These are phyloP conservation scores for Cathartes aura DNA, from an alignment of 2,113 vertebrate genomes.

Conservation along the genomic window DNA sequence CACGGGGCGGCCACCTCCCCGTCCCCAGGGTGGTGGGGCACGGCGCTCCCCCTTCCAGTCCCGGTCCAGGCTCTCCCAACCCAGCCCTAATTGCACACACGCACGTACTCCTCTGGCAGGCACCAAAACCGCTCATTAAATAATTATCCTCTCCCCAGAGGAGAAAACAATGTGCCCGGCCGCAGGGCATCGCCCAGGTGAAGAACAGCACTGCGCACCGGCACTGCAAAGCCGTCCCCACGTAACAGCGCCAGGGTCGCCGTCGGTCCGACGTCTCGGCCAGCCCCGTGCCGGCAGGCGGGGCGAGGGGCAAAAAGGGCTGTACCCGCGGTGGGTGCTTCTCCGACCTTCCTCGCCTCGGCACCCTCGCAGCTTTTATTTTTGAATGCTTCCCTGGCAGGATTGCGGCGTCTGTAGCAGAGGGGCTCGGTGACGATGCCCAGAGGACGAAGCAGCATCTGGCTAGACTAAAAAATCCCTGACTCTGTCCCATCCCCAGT, in stretches of 20 bases:
- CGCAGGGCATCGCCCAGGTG: background rate
- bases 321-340: fast-evolving
- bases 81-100: background rate
- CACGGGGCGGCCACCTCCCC: fast-evolving
- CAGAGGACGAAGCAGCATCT: background rate
- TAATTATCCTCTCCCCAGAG: background rate
- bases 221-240: background rate
- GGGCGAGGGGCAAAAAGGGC: too few species aligned
- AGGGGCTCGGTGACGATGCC: background rate
- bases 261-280: fast-evolving
- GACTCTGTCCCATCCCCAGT: background rate
- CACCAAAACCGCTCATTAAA: background rate
- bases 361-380: background rate
- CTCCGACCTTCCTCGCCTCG: fast-evolving
- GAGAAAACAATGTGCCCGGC: background rate
- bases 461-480: background rate
- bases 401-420: background rate
- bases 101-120: background rate
- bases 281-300: fast-evolving
- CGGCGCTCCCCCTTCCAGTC: fast-evolving
- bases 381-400: background rate
- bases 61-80: background rate
- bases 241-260: background rate
- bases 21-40: background rate
- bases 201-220: background rate